These are phyloP conservation scores for Poecilia picta DNA, from an alignment of 2,797 vertebrate genomes.

Conservation along the genomic window DNA sequence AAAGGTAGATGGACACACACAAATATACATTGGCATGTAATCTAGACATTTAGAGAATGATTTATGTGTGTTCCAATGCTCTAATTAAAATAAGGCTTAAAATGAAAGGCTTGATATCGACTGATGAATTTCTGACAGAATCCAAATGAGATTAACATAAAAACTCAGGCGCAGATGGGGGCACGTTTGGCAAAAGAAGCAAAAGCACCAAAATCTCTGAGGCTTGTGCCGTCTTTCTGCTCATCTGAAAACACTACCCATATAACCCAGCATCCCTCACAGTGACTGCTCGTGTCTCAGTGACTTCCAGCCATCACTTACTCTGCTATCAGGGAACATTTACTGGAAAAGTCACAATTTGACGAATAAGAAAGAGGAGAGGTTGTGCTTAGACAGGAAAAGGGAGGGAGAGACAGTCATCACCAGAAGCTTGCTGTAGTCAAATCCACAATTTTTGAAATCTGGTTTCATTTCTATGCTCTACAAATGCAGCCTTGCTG, in stretches of 20 bases:
- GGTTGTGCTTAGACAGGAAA: constrained; percentile 18
- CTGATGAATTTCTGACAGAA: constrained; percentile 21
- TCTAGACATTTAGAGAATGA: background rate
- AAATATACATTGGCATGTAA: background rate
- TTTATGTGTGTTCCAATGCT: background rate
- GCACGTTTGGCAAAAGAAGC: constrained; percentile 28
- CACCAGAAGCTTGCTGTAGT: constrained; percentile 42
- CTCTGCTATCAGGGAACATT: constrained; percentile 52
- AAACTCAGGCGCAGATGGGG: constrained; percentile 34
- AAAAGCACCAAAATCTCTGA: constrained; percentile 32
- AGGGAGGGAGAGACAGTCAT: constrained; percentile 16
- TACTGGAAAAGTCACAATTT: constrained; percentile 52
- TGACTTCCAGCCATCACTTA: constrained; percentile 28
- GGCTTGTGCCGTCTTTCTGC: constrained; percentile 30
- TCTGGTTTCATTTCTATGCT: constrained; percentile 40
- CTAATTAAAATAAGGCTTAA: constrained; percentile 2
- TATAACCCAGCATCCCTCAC: constrained; percentile 65
- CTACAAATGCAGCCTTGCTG: constrained; percentile 42
- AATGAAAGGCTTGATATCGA: constrained; percentile 5
- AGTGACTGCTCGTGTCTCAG: constrained; percentile 34
- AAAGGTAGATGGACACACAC: background rate
- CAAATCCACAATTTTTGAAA: constrained; percentile 38
- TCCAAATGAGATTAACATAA: constrained; percentile 11
- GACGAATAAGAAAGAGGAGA: constrained; percentile 20
- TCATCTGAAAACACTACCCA: constrained; percentile 68